Evolutionary conservation across 2,888 invertebrate genomes (phyloP), one percentile per base, ranked within the genome.

Genomic region (Spodoptera picta): DNA sequence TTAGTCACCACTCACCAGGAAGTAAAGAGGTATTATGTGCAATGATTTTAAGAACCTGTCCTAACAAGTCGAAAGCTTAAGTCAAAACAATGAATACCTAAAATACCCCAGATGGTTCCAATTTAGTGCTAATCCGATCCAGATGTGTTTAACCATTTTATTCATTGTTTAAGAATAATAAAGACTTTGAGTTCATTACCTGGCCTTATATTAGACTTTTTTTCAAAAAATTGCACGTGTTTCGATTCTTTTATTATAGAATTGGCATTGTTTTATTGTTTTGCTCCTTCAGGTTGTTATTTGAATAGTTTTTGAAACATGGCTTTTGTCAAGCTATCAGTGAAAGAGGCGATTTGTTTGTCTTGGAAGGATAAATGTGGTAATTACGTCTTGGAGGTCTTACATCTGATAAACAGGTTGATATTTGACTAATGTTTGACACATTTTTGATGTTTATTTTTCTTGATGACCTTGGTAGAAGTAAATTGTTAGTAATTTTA

Each of bases 71-170:
- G 19, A 51, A 72, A 66, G 73, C 73, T 69, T 36, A 36, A 36
- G 36, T 36, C 7, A 36, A 70, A 75, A 77, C 73, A 66, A 70
- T 65, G 52, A 53, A 45, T 1, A 49, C 36, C 4, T n/a, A n/a
- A n/a, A n/a, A n/a, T n/a, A n/a, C n/a, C 12, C 49, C 77, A 79
- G 77, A 74, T 79, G 77, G 74, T 60, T 36, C 10, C 42, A 62
- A 36, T 11, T 36, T 63, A 53, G 42, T 4, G 51, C 46, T 75
- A 14, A 77, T 66, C 69, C 62, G 59, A 14, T 43, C 69, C 80
- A 79, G 77, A 79, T 79, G 79, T 75, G 63, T 27, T 66, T 56
- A 58, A 47, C 42, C 41, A 51, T 52, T 65, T 56, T n/a, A 64
- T 47, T 23, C 47, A 69, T 79, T 79, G 77, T 77, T 65, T 65